These are phyloP conservation scores for Fabriciana adippe DNA, from an alignment of 2,888 invertebrate species.

Conservation along the genomic window DNA sequence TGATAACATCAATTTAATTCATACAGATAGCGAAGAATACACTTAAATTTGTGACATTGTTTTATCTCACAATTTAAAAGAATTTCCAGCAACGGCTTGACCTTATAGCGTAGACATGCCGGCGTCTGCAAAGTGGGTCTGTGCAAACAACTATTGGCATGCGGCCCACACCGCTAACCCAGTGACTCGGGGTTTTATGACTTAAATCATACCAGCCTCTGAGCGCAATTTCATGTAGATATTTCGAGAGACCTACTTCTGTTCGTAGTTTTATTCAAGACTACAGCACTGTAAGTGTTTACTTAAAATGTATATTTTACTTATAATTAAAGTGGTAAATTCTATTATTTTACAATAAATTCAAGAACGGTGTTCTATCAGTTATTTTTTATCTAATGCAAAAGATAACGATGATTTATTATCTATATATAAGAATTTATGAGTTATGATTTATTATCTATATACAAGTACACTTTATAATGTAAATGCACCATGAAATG, in stretches of 20 bases:
- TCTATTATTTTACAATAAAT: too few species aligned
- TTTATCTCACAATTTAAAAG: slow-evolving; percentile 10
- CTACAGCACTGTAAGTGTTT: too few species aligned
- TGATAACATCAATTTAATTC: background rate
- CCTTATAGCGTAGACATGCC: slow-evolving; percentile 35
- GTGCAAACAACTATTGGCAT: slow-evolving; percentile 37
- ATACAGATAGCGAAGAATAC: background rate
- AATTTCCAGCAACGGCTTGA: slow-evolving; percentile 23
- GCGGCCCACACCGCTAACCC: slow-evolving; percentile 34
- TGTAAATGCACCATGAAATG: too few species aligned
- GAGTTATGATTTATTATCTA: too few species aligned
- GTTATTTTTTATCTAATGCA: too few species aligned
- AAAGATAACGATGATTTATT: too few species aligned
- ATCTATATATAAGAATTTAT: too few species aligned
- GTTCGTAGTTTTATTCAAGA: too few species aligned
- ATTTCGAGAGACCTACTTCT: background rate
- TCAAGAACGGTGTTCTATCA: too few species aligned
- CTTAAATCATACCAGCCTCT: slow-evolving; percentile 14
- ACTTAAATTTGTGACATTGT: slow-evolving; percentile 9
- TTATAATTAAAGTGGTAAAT: background rate
- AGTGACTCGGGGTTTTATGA: slow-evolving; percentile 25
- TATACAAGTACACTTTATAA: too few species aligned
- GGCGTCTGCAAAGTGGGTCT: slow-evolving; percentile 32
- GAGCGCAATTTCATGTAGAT: slow-evolving; percentile 7
- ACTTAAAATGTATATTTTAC: background rate